phyloP scores from a whole-genome alignment of 1,140 invertebrate genomes.

The Drosophila neocordata region DNA sequence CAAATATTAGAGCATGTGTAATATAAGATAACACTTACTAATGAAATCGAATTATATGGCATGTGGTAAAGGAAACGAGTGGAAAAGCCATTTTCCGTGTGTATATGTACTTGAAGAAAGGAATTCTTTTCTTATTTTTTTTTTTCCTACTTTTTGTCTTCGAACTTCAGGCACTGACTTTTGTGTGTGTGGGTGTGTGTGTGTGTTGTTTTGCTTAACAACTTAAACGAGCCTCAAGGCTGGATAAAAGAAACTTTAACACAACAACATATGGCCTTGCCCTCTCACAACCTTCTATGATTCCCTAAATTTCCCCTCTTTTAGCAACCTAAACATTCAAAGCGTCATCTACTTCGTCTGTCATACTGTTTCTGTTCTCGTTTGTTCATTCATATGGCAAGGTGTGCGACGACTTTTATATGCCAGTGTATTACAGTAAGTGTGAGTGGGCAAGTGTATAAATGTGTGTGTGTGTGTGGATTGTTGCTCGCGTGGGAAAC shows the following conservation, averaged over 20 bases:
- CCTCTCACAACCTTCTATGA: not conserved
- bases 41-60: constrained; percentile 7
- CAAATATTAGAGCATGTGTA: not conserved
- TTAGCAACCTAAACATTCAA: not conserved
- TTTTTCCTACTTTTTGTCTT: not conserved
- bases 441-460: not conserved
- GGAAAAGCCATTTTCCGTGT: not conserved
- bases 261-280: constrained; percentile 14
- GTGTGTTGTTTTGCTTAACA: constrained; percentile 16
- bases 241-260: constrained; percentile 12
- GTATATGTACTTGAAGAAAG: not conserved
- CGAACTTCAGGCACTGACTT: not conserved
- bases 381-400: constrained; percentile 18
- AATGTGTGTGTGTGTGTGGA: constrained; percentile 6
- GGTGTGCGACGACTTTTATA: constrained; percentile 17
- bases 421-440: not conserved
- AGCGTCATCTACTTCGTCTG: not conserved
- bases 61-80: not conserved
- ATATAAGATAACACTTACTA: constrained; percentile 8
- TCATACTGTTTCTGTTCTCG: constrained; percentile 11
- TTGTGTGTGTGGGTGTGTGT: not conserved
- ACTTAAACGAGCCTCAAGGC: constrained; percentile 16
- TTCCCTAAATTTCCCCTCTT: not conserved
- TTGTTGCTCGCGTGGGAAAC: constrained; percentile 48
- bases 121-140: not conserved